phyloP scores from a whole-genome alignment of 2,888 invertebrate species.

The Lysandra coridon region DNA sequence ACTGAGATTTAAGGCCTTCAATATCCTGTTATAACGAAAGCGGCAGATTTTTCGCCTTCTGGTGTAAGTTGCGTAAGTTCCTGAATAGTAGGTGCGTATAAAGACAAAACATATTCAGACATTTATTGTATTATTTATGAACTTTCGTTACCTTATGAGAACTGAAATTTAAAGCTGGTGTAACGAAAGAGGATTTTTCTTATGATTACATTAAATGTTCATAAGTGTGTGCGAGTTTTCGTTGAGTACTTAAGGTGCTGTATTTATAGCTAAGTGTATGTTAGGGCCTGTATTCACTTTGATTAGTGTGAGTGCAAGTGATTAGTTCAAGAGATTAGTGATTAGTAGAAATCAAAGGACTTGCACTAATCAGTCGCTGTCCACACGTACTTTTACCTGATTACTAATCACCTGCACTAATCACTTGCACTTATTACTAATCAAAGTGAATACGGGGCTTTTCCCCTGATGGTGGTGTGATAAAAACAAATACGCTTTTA shows the following conservation, averaged over 20 bases:
- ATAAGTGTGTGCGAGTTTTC: neutral
- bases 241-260: neutral
- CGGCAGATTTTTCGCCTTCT: neutral
- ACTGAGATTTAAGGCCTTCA: neutral
- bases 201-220: neutral
- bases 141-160: neutral
- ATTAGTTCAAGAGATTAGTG: too few species aligned
- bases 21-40: too few species aligned
- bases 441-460: too few species aligned
- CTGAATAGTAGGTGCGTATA: constrained; percentile 18
- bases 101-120: constrained; percentile 14
- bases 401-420: too few species aligned
- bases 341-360: too few species aligned
- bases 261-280: neutral
- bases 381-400: too few species aligned
- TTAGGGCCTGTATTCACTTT: too few species aligned
- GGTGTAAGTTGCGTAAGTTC: neutral
- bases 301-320: too few species aligned
- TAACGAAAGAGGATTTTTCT: neutral
- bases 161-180: neutral
- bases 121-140: constrained; percentile 28
- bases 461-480: too few species aligned
- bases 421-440: too few species aligned
- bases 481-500: too few species aligned
- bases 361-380: too few species aligned